Evolutionary conservation across 2,888 invertebrate species (phyloP).

Genomic region (Drosophila anomalata): DNA sequence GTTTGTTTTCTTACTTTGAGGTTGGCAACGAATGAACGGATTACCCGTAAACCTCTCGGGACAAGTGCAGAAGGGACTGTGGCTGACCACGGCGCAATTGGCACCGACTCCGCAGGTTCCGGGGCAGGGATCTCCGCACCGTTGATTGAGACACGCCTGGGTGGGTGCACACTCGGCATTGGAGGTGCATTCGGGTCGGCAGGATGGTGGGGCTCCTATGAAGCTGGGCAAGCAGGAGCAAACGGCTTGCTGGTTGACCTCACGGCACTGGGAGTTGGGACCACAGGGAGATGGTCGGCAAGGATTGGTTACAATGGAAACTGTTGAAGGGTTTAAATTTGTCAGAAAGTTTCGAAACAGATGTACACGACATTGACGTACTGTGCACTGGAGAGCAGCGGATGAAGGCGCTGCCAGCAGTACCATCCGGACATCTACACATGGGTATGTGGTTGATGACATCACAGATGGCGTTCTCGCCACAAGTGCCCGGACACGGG

Average conservation of each 20-base stretch:
- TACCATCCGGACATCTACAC: constrained; percentile 86
- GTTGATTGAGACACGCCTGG: constrained; percentile 91
- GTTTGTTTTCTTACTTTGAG: constrained; percentile 84
- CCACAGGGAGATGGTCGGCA: constrained; percentile 91
- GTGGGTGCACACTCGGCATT: constrained; percentile 90
- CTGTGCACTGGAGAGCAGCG: constrained; percentile 83
- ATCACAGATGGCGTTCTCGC: constrained; percentile 88
- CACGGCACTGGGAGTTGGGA: constrained; percentile 90
- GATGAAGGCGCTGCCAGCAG: constrained; percentile 88
- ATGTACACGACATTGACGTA: constrained; percentile 33
- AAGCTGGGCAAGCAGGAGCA: constrained; percentile 89
- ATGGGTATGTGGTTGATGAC: constrained; percentile 90
- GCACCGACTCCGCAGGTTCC: constrained; percentile 92
- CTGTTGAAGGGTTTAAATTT: constrained; percentile 42
- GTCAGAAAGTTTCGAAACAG: not conserved
- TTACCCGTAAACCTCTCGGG: constrained; percentile 88
- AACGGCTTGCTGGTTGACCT: constrained; percentile 89
- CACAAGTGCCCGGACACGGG: constrained; percentile 90
- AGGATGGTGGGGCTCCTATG: constrained; percentile 90
- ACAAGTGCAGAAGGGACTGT: constrained; percentile 92
- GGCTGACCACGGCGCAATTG: constrained; percentile 90
- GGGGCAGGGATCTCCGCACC: constrained; percentile 92
- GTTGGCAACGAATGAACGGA: constrained; percentile 89
- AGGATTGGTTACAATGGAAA: constrained; percentile 85
- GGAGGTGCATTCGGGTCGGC: constrained; percentile 90